Base-by-base conservation (phyloP, 1,140 invertebrate species). In the Magallana gigas region DNA sequence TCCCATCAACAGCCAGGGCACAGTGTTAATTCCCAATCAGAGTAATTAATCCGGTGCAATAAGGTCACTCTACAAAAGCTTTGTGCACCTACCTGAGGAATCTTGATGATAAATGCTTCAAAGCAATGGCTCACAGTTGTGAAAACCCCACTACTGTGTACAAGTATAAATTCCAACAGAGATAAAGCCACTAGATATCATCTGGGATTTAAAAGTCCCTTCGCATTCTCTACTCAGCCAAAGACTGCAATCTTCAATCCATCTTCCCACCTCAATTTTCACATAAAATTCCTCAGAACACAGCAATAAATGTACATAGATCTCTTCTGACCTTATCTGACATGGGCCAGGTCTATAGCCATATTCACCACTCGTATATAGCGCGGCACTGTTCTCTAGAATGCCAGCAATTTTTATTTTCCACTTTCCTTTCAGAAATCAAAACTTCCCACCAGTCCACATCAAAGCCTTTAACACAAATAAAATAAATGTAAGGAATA, bases 401-500 rank as follows among this genome's bases (percentile, higher is more conserved):
- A 71, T 71, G 68, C 68, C 11, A 23, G 36, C 68, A 71, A 71
- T 71, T 71, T 71, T 71, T 23, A 23, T 71, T 71, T 23, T 29
- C 18, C 68, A 7, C 11, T 23, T 68, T 23, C 36, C 68, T 71
- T 71, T 71, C 36, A 18, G 36, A 29, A 71, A 71, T 8, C 36
- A 11, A 71, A 71, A 29, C 29, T 71, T 71, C 68, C 68, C 68
- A 71, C 18, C 68, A 29, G 68, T 71, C 29, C 68, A 71, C 68
- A 71, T 71, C 68, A 71, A 71, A 71, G 68, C 68, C 23, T 29
- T 71, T 71, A 8, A 18, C 68, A 23, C 68, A 71, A 71, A 71
- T 71, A 71, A 62, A 62, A 71, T 71, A 71, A 71, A 71, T 71
- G 68, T 71, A 71, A 29, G 68, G 68, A 71, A 71, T 71, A 71